phyloP scores from a whole-genome alignment of 2,797 vertebrate genomes.

The Megalops cyprinoides region DNA sequence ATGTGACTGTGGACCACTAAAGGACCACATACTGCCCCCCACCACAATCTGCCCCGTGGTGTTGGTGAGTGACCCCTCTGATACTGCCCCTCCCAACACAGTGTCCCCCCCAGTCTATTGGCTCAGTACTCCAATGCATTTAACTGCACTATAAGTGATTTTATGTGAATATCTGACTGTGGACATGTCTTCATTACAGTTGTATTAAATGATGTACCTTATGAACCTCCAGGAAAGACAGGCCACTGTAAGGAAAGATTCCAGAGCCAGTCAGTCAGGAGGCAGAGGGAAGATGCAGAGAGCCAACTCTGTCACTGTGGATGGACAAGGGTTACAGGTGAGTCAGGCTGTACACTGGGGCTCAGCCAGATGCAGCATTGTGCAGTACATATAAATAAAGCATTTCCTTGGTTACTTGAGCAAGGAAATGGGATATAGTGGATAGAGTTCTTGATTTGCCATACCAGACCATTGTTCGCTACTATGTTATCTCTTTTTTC shows the following conservation, averaged over 20 bases:
- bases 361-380: not conserved
- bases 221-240: conserved; percentile 81
- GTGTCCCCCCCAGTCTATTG: not conserved
- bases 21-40: conserved; percentile 91
- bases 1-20: conserved; percentile 91
- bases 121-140: not conserved
- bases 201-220: not conserved
- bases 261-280: conserved; percentile 77
- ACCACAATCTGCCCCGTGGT: conserved; percentile 89
- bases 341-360: not conserved
- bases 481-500: not conserved
- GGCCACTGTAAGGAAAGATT: conserved; percentile 86
- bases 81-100: not conserved
- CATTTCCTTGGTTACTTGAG: not conserved
- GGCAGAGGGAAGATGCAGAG: conserved; percentile 88
- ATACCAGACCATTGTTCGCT: not conserved
- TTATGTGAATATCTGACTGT: not conserved
- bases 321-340: conserved; percentile 94
- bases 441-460: not conserved
- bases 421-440: too few relatives aligned
- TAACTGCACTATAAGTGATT: not conserved
- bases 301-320: conserved; percentile 89
- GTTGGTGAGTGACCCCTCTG: conserved; percentile 77
- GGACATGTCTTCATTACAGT: not conserved
- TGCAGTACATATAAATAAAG: not conserved